A percentile compares a stretch with the other conserved stretches of the same genome.
phyloP scores from a whole-genome alignment of 2,888 invertebrate species.

The Frankliniella fusca region DNA sequence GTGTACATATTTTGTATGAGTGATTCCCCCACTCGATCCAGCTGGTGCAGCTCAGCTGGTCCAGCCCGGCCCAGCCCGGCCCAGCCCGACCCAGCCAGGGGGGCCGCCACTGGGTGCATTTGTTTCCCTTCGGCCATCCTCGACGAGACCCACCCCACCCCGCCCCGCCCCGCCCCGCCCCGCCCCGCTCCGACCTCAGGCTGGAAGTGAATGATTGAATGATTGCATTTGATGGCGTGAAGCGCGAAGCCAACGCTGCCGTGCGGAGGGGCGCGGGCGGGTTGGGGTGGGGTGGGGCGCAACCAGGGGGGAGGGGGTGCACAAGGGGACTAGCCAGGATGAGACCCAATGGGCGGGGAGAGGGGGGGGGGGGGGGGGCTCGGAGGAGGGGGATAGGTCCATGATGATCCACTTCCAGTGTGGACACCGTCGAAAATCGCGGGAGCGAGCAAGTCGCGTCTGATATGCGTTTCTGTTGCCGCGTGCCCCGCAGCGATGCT shows the following conservation, averaged over 20 bases:
- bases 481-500: conserved; percentile 43
- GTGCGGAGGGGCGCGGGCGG: not conserved
- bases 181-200: not conserved
- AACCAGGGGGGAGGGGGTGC: not conserved
- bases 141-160: not conserved
- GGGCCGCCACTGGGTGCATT: no score
- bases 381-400: no score
- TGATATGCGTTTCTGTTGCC: not conserved
- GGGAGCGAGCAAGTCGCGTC: no score
- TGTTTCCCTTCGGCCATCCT: no score
- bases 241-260: not conserved
- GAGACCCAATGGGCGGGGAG: not conserved
- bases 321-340: not conserved
- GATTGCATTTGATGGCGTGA: conserved; percentile 16
- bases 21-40: no score
- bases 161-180: not conserved
- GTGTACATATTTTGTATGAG: no score
- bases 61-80: no score
- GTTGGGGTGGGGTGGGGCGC: not conserved
- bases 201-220: conserved; percentile 18
- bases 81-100: no score
- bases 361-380: not conserved
- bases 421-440: no score
- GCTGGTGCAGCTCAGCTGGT: no score
- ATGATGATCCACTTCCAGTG: no score